phyloP scores from a whole-genome alignment of 2,888 invertebrate genomes.

The Drosophila fungiperda region DNA sequence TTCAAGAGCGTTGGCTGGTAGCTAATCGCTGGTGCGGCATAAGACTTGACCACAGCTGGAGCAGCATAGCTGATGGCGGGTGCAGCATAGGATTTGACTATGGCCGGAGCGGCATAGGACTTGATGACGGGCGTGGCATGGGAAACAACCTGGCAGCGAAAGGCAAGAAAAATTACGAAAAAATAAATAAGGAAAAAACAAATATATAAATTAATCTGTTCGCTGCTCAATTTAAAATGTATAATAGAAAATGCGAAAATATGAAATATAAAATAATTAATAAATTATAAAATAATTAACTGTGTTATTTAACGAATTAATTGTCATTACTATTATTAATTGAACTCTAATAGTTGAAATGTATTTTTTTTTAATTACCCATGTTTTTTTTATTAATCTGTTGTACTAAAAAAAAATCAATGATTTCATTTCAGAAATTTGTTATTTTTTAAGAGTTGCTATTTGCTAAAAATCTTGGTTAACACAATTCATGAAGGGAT shows the following conservation, averaged over 20 bases:
- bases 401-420: neutral
- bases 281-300: neutral
- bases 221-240: neutral
- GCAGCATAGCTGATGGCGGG: constrained; percentile 70
- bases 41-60: constrained; percentile 64
- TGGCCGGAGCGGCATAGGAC: constrained; percentile 62
- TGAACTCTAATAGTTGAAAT: neutral
- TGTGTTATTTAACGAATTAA: too few relatives aligned
- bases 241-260: neutral
- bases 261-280: neutral
- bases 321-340: neutral
- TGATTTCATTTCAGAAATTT: neutral
- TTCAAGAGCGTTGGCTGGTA: constrained; percentile 68
- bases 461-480: neutral
- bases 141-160: constrained; percentile 67
- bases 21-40: constrained; percentile 76
- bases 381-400: neutral
- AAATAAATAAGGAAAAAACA: too few relatives aligned
- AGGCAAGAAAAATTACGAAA: neutral
- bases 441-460: neutral
- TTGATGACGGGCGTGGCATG: constrained; percentile 76
- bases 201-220: too few relatives aligned
- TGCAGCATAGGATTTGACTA: constrained; percentile 68
- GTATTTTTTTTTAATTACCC: neutral
- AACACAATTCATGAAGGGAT: neutral